phyloP scores from a whole-genome alignment of 2,888 invertebrate genomes.

The Pristionchus japonicus region DNA sequence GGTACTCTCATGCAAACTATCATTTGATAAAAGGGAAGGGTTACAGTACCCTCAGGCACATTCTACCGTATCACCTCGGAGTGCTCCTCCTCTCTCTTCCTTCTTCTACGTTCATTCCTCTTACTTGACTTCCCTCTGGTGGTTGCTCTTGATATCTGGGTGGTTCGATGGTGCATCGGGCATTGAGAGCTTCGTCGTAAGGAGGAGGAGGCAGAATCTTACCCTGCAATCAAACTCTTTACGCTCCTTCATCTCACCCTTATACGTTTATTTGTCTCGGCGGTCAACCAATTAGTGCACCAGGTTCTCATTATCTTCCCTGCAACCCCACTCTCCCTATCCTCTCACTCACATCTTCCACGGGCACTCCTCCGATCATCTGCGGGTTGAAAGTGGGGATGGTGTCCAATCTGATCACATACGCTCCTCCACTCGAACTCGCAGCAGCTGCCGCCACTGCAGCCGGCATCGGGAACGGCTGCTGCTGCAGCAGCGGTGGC shows the following conservation, averaged over 20 bases:
- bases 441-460: background rate
- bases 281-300: background rate
- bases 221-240: background rate
- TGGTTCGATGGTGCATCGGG: constrained; percentile 51
- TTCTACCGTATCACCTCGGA: background rate
- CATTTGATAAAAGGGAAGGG: background rate
- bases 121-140: background rate
- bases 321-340: background rate
- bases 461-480: background rate
- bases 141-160: constrained; percentile 45
- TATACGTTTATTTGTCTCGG: background rate
- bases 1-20: background rate
- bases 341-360: background rate
- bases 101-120: background rate
- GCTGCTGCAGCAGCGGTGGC: constrained; percentile 10
- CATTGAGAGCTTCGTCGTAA: constrained; percentile 64
- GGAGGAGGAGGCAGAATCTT: constrained; percentile 62
- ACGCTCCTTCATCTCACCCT: background rate
- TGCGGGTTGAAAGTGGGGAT: constrained; percentile 65
- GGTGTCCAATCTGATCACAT: constrained; percentile 62
- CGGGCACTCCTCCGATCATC: constrained; percentile 52
- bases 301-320: background rate
- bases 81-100: constrained; percentile 12
- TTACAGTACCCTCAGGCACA: background rate
- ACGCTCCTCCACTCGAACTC: constrained; percentile 48